Evolutionary conservation across 2,797 vertebrate genomes (phyloP), one percentile per base, ranked within the genome.

Genomic region (Nothura maculosa): DNA sequence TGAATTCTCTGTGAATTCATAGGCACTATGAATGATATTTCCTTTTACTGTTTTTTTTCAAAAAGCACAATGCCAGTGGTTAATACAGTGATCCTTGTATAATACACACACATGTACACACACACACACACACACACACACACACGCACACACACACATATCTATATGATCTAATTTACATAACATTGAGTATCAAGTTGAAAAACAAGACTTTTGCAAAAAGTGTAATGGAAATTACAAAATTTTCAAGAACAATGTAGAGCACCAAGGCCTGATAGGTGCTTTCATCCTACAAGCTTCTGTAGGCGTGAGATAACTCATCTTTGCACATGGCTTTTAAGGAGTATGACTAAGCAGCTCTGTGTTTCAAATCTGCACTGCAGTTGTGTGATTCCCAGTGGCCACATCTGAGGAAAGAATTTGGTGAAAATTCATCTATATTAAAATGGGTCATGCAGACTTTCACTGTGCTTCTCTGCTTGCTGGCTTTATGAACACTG

Each of bases 291-390:
- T 47, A 11, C 27, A 55, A 34, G 14, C 25, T 6, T 27, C 64
- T 11, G 15, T n/a, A 66, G 20, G 17, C 5, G 7, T 32, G 66
- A 30, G 69, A 47, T 58, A 30, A 8, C 22, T 52, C 78, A 12
- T 21, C 30, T 58, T 2, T 42, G 43, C n/a, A 25, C 0, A 0
- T 14, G 58, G 2, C 13, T 60, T 63, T 74, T 66, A 43, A 57
- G 50, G 17, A 30, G 3, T 45, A 21, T 28, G 14, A 25, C 6
- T 12, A 42, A 14, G 24, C 18, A 40, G 9, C 6, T n/a, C 54
- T 30, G 58, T 52, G 5, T 40, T 81, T 30, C 66, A 57, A 34
- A 45, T 16, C 22, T 22, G 10, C 4, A 3, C 47, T 38, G 30
- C 14, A 48, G 12, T 0, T 76, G 60, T 12, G 22, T 76, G 25